Percentiles rank a stretch among this genome's conserved stretches.
These are phyloP conservation scores for Adelges cooleyi DNA, from an alignment of 1,140 invertebrate genomes.

Conservation along the genomic window DNA sequence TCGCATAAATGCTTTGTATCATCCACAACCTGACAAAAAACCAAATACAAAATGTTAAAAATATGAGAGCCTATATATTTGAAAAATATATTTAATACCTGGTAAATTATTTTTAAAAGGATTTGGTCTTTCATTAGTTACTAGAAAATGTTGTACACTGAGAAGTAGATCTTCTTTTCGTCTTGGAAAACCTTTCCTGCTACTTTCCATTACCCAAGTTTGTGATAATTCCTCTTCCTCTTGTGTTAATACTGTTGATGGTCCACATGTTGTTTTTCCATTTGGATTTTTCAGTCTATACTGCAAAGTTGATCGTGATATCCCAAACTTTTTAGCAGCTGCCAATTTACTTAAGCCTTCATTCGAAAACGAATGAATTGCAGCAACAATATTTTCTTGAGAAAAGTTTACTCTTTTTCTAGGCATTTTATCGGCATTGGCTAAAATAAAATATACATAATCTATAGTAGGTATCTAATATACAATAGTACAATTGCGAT, in stretches of 20 bases:
- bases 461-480: too few species aligned
- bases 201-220: neutral
- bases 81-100: neutral
- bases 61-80: neutral
- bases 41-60: neutral
- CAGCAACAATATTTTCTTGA: neutral
- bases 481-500: too few species aligned
- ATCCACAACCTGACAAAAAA: neutral
- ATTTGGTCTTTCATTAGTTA: neutral
- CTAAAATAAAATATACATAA: too few species aligned
- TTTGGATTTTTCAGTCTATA: neutral
- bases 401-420: neutral
- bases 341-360: neutral
- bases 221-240: neutral
- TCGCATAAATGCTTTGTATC: neutral
- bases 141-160: neutral
- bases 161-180: neutral
- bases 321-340: neutral
- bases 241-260: neutral
- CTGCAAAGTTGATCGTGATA: neutral
- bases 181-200: neutral
- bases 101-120: neutral
- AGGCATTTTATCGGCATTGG: too few species aligned
- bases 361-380: neutral
- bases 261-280: neutral